A percentile compares a stretch with the other conserved stretches of the same genome.
phyloP scores from a whole-genome alignment of 2,113 vertebrate genomes.

The Garra rufa region DNA sequence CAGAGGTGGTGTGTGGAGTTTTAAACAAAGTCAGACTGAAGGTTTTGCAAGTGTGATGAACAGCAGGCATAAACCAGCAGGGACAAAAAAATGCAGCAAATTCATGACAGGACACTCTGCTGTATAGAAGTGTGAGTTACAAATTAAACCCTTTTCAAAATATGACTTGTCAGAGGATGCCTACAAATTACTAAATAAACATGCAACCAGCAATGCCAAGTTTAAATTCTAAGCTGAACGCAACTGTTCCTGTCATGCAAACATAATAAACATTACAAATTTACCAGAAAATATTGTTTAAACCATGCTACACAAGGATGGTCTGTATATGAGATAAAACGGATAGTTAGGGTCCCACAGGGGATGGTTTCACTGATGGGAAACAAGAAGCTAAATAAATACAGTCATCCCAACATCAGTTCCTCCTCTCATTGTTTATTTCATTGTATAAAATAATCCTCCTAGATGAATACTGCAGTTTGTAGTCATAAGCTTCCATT shows the following conservation, averaged over 20 bases:
- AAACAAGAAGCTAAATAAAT: constrained; percentile 77
- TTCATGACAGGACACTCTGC: constrained; percentile 63
- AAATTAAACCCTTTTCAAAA: constrained; percentile 46
- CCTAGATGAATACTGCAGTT: constrained; percentile 61
- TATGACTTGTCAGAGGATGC: background rate
- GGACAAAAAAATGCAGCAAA: constrained; percentile 62
- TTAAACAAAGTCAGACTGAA: constrained; percentile 69
- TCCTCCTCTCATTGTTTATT: constrained; percentile 75
- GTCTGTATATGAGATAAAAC: constrained; percentile 69
- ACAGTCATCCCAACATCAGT: constrained; percentile 71
- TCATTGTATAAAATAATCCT: constrained; percentile 51
- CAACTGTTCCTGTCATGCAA: constrained; percentile 42
- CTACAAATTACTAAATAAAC: background rate
- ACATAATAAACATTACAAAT: constrained; percentile 58
- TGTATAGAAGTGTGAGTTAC: constrained; percentile 56
- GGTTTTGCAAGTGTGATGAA: constrained; percentile 73
- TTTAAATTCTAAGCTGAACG: constrained; percentile 53
- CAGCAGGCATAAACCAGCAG: constrained; percentile 74
- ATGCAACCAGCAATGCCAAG: background rate
- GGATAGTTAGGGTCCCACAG: constrained; percentile 63
- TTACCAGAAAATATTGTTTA: constrained; percentile 66
- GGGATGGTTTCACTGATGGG: constrained; percentile 67
- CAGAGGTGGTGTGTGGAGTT: constrained; percentile 65
- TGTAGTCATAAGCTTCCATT: constrained; percentile 37
- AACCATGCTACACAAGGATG: constrained; percentile 65